Conservation (phyloP, 1,140 invertebrate genomes). For the Hyposmocoma kahamanoa region DNA sequence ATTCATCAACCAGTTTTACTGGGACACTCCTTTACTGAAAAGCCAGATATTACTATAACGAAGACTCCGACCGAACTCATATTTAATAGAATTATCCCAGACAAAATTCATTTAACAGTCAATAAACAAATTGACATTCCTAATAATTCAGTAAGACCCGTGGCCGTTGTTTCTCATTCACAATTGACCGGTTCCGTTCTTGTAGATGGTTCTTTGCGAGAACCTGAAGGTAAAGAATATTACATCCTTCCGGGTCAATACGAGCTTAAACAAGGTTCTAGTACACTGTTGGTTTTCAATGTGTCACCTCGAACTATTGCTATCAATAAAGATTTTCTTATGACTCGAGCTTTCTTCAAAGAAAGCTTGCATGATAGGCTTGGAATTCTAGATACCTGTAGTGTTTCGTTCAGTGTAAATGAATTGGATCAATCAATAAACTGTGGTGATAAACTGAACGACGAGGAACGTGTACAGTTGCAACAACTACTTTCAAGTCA, state of each 20-base stretch:
- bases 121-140: not conserved
- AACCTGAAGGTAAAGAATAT: slow-evolving; percentile 4
- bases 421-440: slow-evolving; percentile 4
- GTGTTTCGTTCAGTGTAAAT: not conserved
- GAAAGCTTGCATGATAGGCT: not conserved
- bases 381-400: not conserved
- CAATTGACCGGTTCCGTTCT: not conserved
- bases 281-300: not conserved
- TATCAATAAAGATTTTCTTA: not conserved
- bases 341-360: slow-evolving; percentile 3
- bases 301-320: not conserved
- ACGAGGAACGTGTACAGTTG: slow-evolving; percentile 1
- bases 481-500: slow-evolving; percentile 11
- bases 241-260: not conserved
- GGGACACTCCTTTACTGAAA: no score
- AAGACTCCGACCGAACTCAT: not conserved
- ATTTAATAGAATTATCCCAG: not conserved
- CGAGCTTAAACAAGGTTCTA: not conserved
- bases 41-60: no score
- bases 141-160: not conserved
- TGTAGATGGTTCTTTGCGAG: slow-evolving; percentile 2
- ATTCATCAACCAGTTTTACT: no score
- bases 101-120: not conserved
- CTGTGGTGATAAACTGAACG: not conserved
- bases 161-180: not conserved